Evolutionary conservation across 1,140 invertebrate genomes (phyloP), one percentile per base, ranked within the genome.

Genomic region (Acromyrmex charruanus): DNA sequence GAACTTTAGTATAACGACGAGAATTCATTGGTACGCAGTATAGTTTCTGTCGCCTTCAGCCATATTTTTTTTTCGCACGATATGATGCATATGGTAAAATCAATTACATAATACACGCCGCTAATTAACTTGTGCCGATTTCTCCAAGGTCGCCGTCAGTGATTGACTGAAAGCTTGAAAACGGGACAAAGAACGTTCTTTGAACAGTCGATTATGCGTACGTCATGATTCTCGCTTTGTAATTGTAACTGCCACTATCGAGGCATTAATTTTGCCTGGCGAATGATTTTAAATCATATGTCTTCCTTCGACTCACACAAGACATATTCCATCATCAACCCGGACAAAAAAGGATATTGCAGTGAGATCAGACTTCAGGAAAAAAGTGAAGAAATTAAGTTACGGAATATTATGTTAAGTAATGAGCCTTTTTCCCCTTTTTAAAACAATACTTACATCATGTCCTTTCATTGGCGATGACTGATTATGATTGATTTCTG

Each of bases 51-150:
- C 55, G 39, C 68, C 39, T 59, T n/a, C 7, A 61, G 55, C 55
- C 25, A 77, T 53, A 10, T 77, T 75, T 81, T 88, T 25, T 84
- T 71, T 58, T 31, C 55, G 53, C 31, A 44, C 69, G 79, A 85
- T 58, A 7, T 39, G 69, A 88, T 84, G 77, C 86, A 61, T 44
- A 59, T 35, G 72, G 44, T 68, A 51, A 81, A 18, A 53, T 59
- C 63, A 88, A 79, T 89, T 89, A 85, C 87, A 88, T 68, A 88
- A 89, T 71, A 55, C 21, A 21, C 35, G 51, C 28, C 28, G 87
- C 55, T 53, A 61, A 71, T 88, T 77, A 86, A 88, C 87, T 79
- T 39, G 80, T 79, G 63, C 69, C 87, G 87, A 88, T 88, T 89
- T 86, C 51, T 31, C 49, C 74, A 85, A 85, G 82, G 82, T 68